Percentiles rank a stretch among this genome's conserved stretches.
Evolutionary conservation across 2,888 invertebrate genomes (phyloP).

Genomic region (Polietes domitor): DNA sequence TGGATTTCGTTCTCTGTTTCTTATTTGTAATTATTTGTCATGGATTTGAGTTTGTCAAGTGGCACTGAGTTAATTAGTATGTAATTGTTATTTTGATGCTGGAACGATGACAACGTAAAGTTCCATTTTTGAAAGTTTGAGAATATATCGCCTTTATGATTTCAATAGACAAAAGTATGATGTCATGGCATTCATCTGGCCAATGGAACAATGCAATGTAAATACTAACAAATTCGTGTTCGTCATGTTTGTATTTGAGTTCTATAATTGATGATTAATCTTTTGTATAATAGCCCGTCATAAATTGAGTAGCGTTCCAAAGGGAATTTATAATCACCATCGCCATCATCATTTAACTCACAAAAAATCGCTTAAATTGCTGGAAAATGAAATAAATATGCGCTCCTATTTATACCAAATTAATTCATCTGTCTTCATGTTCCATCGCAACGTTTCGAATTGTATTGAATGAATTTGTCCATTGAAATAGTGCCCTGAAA

Average conservation of each 20-base stretch:
- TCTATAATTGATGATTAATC: constrained; percentile 52
- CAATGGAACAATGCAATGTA: constrained; percentile 20
- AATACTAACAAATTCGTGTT: constrained; percentile 23
- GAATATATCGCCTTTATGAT: constrained; percentile 30
- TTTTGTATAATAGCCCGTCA: constrained; percentile 40
- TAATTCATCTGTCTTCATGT: constrained; percentile 13
- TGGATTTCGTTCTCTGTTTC: neutral
- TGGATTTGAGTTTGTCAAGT: constrained; percentile 60
- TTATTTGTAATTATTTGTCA: constrained; percentile 46
- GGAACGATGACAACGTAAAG: constrained; percentile 76
- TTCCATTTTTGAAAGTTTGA: constrained; percentile 70
- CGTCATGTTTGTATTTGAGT: constrained; percentile 32
- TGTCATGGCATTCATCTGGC: constrained; percentile 2
- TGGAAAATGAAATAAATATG: constrained; percentile 33
- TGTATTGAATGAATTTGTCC: neutral
- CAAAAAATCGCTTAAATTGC: constrained; percentile 26
- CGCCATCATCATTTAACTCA: constrained; percentile 39
- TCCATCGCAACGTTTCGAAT: neutral
- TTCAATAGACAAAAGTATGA: constrained; percentile 45
- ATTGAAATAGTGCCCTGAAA: constrained; percentile 6
- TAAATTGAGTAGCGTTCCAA: constrained; percentile 34
- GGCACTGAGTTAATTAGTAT: constrained; percentile 77
- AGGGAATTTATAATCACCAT: constrained; percentile 43
- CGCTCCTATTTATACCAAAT: neutral
- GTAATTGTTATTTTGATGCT: constrained; percentile 78